Percentiles rank a stretch among this genome's conserved stretches.
These are phyloP conservation scores for Coreius guichenoti DNA, from an alignment of 2,797 vertebrate species.

Conservation along the genomic window DNA sequence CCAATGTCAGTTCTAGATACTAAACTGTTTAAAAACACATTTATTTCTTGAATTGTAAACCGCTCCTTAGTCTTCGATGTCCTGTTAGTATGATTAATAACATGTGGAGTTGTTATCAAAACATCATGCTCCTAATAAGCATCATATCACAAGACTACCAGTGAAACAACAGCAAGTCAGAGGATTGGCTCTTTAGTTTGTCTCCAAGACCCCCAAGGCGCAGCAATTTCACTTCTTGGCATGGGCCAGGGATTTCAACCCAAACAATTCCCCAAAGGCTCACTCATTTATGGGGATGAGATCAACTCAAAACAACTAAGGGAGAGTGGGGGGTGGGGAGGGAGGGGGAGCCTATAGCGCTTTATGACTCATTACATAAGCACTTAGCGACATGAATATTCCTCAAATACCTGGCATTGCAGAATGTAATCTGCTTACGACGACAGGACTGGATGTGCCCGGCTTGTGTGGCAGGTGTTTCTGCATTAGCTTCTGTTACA, in stretches of 20 bases:
- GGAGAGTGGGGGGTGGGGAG: conserved; percentile 17
- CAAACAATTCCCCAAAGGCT: conserved; percentile 88
- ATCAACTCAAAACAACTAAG: conserved; percentile 52
- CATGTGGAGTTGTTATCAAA: conserved; percentile 40
- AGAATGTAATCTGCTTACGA: conserved; percentile 90
- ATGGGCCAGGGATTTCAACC: conserved; percentile 85
- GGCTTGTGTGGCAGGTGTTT: conserved; percentile 92
- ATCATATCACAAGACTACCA: conserved; percentile 55
- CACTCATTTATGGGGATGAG: conserved; percentile 57
- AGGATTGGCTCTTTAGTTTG: conserved; percentile 38
- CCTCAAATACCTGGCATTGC: conserved; percentile 97
- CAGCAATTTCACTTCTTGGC: conserved; percentile 82
- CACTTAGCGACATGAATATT: conserved; percentile 93
- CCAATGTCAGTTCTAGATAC: neutral
- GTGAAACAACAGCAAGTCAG: conserved; percentile 53
- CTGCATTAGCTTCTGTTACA: conserved; percentile 78
- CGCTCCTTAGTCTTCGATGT: neutral
- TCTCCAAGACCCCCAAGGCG: conserved; percentile 69
- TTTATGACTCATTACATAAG: conserved; percentile 95
- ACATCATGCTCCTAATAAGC: conserved; percentile 45
- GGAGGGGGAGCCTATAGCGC: conserved; percentile 72
- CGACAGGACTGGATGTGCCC: conserved; percentile 89
- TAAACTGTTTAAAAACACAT: neutral
- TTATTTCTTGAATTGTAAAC: neutral
- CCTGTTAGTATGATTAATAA: conserved; percentile 33